Percentiles rank a stretch among this genome's conserved stretches.
phyloP scores from a whole-genome alignment of 1,140 invertebrate genomes.

The Aphaenogaster rudis region DNA sequence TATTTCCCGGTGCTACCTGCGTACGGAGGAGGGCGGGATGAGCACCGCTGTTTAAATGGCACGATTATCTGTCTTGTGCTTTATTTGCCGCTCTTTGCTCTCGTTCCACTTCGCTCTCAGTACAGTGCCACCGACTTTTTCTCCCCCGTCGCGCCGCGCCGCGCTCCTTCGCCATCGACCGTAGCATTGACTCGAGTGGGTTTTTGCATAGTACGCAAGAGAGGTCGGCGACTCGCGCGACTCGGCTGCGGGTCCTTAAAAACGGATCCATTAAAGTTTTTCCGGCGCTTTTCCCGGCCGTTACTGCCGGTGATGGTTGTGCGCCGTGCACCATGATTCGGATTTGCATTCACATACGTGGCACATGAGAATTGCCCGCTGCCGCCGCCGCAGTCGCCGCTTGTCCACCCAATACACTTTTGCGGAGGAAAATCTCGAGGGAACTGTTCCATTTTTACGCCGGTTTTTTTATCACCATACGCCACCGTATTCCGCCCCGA shows the following conservation, averaged over 20 bases:
- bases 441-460: slow-evolving; percentile 39
- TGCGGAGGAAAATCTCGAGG: slow-evolving; percentile 61
- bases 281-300: slow-evolving; percentile 73
- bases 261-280: slow-evolving; percentile 83
- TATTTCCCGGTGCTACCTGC: background rate
- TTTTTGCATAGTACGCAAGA: slow-evolving; percentile 75
- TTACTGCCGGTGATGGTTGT: slow-evolving; percentile 63
- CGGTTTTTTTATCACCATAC: slow-evolving; percentile 22
- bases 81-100: slow-evolving; percentile 72
- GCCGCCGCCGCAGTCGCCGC: slow-evolving; percentile 40
- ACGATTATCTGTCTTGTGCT: slow-evolving; percentile 76
- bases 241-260: slow-evolving; percentile 75
- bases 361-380: slow-evolving; percentile 46
- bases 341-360: slow-evolving; percentile 74
- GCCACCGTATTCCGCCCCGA: background rate
- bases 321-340: slow-evolving; percentile 50
- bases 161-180: slow-evolving; percentile 56
- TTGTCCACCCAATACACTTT: slow-evolving; percentile 64
- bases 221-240: slow-evolving; percentile 71
- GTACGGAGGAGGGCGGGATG: slow-evolving; percentile 40
- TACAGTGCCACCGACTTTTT: slow-evolving; percentile 50
- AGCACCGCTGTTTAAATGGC: slow-evolving; percentile 76
- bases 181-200: slow-evolving; percentile 75
- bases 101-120: slow-evolving; percentile 67
- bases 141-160: background rate